phyloP scores from a whole-genome alignment of 1,140 invertebrate genomes.

The Macrobrachium nipponense region DNA sequence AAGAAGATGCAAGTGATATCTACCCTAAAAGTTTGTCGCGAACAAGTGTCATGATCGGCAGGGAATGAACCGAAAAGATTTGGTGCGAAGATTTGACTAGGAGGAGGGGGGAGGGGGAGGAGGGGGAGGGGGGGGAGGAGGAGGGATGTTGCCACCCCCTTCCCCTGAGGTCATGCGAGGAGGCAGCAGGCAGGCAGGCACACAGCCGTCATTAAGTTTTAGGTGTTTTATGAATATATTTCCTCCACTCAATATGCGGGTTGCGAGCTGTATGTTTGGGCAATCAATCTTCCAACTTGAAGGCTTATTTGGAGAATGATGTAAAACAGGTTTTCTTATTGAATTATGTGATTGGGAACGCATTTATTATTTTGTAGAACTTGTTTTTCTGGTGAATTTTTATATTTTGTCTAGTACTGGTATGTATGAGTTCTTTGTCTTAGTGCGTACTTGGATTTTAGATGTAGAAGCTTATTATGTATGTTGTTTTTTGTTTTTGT shows the following conservation, averaged over 20 bases:
- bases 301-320: constrained; percentile 17
- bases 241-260: neutral
- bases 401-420: too few species aligned
- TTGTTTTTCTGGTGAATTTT: neutral
- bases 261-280: constrained; percentile 4
- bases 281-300: constrained; percentile 16
- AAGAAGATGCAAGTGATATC: too few species aligned
- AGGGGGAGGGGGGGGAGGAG: too few species aligned
- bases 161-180: neutral
- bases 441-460: too few species aligned
- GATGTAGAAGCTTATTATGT: too few species aligned
- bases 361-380: constrained; percentile 8
- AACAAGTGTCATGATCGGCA: neutral
- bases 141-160: too few species aligned
- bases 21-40: neutral
- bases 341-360: constrained; percentile 14
- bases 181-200: neutral
- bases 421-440: too few species aligned
- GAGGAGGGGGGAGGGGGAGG: too few species aligned
- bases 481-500: too few species aligned
- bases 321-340: constrained; percentile 12
- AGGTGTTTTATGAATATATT: constrained; percentile 19
- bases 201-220: neutral
- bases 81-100: too few species aligned
- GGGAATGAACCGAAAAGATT: too few species aligned